Percentiles rank a stretch among this genome's conserved stretches.
Evolutionary conservation across 1,140 invertebrate genomes (phyloP).

Genomic region (Paracyclopina nana): DNA sequence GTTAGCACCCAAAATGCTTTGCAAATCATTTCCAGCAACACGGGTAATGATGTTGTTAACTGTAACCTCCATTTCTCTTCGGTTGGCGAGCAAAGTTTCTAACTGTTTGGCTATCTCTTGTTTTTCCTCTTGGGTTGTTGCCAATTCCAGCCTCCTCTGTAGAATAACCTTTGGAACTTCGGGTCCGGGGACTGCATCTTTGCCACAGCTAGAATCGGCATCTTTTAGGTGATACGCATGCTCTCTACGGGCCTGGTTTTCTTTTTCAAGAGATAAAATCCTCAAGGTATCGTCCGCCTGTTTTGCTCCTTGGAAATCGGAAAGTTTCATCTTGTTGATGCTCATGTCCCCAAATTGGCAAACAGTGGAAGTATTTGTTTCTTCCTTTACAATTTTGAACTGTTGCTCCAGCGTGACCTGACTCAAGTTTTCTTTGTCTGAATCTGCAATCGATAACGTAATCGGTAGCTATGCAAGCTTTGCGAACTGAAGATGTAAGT

Average conservation of each 20-base stretch:
- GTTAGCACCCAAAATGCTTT: neutral
- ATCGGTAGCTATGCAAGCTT: neutral
- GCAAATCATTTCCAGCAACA: neutral
- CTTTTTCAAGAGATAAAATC: too few species aligned
- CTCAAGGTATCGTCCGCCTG: too few species aligned
- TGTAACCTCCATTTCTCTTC: neutral
- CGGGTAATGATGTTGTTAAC: neutral
- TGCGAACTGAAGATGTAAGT: neutral
- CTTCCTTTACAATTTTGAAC: constrained; percentile 34
- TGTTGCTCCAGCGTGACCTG: constrained; percentile 35
- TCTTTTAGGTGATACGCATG: neutral
- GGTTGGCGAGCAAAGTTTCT: neutral
- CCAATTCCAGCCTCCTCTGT: neutral
- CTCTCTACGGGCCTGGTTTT: neutral
- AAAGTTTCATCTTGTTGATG: constrained; percentile 9
- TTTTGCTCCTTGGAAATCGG: constrained; percentile 17
- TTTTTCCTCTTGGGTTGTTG: neutral
- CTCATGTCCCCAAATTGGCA: constrained; percentile 17
- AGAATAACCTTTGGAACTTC: neutral
- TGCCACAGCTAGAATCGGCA: neutral
- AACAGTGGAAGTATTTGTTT: constrained; percentile 41
- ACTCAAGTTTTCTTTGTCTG: constrained; percentile 30
- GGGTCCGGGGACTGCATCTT: neutral
- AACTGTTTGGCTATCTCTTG: neutral
- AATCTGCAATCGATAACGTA: neutral